These are phyloP conservation scores for Rhopalosiphum padi DNA, from an alignment of 1,140 invertebrate species.

Conservation along the genomic window DNA sequence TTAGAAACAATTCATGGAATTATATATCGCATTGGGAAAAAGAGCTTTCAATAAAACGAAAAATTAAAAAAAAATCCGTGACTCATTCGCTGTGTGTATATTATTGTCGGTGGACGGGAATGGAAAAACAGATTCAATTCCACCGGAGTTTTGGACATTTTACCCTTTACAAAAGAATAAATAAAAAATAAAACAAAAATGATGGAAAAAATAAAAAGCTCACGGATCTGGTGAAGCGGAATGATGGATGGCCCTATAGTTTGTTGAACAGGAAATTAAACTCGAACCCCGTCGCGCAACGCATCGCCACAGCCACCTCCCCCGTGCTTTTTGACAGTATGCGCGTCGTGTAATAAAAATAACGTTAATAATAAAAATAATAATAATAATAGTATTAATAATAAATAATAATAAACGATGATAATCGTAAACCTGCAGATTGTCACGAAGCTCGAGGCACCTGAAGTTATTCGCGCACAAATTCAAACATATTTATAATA, in stretches of 20 bases:
- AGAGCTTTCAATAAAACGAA: not conserved
- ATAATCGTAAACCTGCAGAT: not conserved
- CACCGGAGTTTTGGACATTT: not conserved
- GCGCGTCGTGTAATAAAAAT: not conserved
- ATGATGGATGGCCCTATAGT: conserved; percentile 47
- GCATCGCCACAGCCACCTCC: not conserved
- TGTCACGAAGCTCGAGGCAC: not conserved
- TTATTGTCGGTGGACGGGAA: not conserved
- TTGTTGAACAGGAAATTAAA: conserved; percentile 57
- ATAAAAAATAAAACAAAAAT: not conserved
- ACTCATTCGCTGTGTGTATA: not conserved
- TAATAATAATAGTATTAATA: not conserved
- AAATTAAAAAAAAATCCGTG: not conserved
- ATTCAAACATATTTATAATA: not conserved
- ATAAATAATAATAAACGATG: not conserved
- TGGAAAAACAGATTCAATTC: not conserved
- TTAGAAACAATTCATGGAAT: no score
- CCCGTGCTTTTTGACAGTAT: not conserved
- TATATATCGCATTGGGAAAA: not conserved
- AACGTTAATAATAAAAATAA: conserved; percentile 33
- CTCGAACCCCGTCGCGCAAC: conserved; percentile 36
- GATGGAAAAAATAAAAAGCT: conserved; percentile 24
- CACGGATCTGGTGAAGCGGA: conserved; percentile 6
- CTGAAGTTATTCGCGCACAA: not conserved
- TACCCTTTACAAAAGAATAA: not conserved